These are phyloP conservation scores for Nycteola revayana DNA, from an alignment of 2,888 invertebrate genomes.

Conservation along the genomic window DNA sequence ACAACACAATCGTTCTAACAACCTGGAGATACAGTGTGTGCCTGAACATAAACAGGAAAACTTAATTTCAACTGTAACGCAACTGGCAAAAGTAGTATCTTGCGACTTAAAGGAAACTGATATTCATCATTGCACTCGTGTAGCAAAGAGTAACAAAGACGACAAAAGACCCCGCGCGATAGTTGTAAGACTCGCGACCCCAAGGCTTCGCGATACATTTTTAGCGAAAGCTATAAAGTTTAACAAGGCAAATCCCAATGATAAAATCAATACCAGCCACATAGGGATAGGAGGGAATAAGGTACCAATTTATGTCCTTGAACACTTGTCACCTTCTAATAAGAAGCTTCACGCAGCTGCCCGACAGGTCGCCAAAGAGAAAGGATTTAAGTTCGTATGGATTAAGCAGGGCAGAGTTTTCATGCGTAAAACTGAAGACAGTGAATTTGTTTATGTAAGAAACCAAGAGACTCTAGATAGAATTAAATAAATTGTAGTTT, in stretches of 20 bases:
- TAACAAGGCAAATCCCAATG: constrained; percentile 1
- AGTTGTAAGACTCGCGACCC: constrained; percentile 2
- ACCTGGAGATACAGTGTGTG: constrained; percentile 1
- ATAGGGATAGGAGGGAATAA: constrained; percentile 7
- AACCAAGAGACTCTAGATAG: background rate
- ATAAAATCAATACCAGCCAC: constrained; percentile 3
- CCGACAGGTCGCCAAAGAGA: background rate
- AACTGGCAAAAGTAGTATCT: background rate
- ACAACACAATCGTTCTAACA: constrained; percentile 1
- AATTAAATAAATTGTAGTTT: background rate
- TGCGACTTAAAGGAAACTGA: constrained; percentile 1
- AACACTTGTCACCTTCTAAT: constrained; percentile 7
- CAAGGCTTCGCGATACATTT: constrained; percentile 4
- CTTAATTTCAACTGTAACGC: background rate
- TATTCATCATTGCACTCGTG: constrained; percentile 1
- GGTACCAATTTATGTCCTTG: constrained; percentile 5
- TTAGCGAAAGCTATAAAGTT: constrained; percentile 2
- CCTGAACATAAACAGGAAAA: constrained; percentile 1
- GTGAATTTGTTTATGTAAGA: constrained; percentile 1
- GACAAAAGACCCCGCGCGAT: constrained; percentile 3
- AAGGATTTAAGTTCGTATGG: constrained; percentile 2
- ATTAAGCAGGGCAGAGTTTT: constrained; percentile 1
- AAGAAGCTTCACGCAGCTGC: constrained; percentile 8
- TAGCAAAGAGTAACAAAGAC: constrained; percentile 1
- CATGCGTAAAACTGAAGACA: constrained; percentile 1